A percentile compares a stretch with the other conserved stretches of the same genome.
phyloP scores from a whole-genome alignment of 2,797 vertebrate genomes.

The Tamandua tetradactyla region DNA sequence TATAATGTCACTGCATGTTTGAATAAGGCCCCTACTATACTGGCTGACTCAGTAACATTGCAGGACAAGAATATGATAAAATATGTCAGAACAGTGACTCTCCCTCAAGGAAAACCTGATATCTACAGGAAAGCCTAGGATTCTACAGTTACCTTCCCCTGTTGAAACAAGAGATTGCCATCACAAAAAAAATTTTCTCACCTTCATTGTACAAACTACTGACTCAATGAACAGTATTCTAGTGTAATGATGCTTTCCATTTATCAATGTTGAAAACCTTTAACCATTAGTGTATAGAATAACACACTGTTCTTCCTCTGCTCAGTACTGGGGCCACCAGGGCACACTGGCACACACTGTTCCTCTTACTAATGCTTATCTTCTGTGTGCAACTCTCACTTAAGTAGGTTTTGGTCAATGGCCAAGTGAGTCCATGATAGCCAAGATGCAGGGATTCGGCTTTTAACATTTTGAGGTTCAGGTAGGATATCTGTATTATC shows the following conservation, averaged over 20 bases:
- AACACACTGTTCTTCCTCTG: not conserved
- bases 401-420: not conserved
- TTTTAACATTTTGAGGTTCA: not conserved
- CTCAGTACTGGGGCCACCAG: not conserved
- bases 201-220: not conserved
- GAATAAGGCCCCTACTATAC: not conserved
- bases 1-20: not conserved
- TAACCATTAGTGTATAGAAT: not conserved
- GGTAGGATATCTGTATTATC: not conserved
- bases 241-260: not conserved
- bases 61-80: not conserved
- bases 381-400: not conserved
- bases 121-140: not conserved
- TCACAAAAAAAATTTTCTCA: not conserved
- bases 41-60: not conserved
- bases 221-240: not conserved
- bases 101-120: not conserved
- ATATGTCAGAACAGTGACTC: not conserved
- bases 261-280: not conserved
- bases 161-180: not conserved
- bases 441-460: not conserved
- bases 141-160: not conserved
- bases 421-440: not conserved
- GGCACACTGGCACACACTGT: not conserved
- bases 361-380: not conserved